Percentiles rank a stretch among this genome's conserved stretches.
Conservation (phyloP, 2,113 vertebrate genomes). For the Ellobius talpinus region DNA sequence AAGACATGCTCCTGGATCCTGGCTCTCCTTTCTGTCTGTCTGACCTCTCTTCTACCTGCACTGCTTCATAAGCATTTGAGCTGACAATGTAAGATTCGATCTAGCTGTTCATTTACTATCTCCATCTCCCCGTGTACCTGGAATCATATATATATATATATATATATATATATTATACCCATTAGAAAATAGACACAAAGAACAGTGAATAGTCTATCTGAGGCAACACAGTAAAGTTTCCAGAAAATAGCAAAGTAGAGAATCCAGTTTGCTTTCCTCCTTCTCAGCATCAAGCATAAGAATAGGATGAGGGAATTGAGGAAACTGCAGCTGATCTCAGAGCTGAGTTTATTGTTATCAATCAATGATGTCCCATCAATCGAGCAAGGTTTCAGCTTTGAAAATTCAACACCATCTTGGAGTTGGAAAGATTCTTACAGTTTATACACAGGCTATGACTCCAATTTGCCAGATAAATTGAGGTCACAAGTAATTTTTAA, state of each 20-base stretch:
- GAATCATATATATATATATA: not conserved
- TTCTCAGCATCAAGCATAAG: rapidly evolving
- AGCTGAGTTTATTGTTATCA: not conserved
- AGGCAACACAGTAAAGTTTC: not conserved
- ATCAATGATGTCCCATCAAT: not conserved
- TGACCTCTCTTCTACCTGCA: no score
- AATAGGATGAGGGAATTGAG: not conserved
- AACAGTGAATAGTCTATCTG: not conserved
- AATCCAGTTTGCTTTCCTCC: not conserved
- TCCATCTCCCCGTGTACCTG: rapidly evolving
- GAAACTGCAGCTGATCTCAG: not conserved
- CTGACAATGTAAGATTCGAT: no score
- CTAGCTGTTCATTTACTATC: no score
- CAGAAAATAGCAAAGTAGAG: not conserved
- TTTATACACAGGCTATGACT: not conserved
- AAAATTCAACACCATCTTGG: not conserved
- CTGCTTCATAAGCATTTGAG: no score
- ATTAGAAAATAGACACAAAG: not conserved
- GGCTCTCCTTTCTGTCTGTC: no score
- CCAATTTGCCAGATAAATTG: not conserved
- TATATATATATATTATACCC: rapidly evolving
- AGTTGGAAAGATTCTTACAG: not conserved
- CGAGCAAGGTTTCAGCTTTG: not conserved
- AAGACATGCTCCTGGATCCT: no score
- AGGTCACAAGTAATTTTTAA: not conserved